A percentile compares a stretch with the other conserved stretches of the same genome.
Evolutionary conservation across 2,888 invertebrate species (phyloP).

Genomic region (Watsonalla binaria): DNA sequence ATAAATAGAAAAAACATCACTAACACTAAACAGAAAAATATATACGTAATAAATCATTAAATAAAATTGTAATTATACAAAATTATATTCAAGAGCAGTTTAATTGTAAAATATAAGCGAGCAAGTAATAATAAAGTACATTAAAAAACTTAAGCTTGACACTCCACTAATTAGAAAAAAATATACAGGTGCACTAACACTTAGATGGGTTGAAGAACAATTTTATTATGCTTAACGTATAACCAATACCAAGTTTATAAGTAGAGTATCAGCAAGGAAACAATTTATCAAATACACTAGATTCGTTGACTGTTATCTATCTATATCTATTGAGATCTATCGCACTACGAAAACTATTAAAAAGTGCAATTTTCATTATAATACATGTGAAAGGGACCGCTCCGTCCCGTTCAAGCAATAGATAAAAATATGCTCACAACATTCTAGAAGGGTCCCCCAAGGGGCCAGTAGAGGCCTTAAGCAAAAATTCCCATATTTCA

Average conservation of each 20-base stretch:
- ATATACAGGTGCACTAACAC: too few relatives aligned
- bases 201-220: too few relatives aligned
- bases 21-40: slow-evolving; percentile 11
- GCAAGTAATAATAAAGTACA: neutral
- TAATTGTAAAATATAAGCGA: neutral
- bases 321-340: neutral
- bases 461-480: too few relatives aligned
- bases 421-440: too few relatives aligned
- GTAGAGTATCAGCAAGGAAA: neutral
- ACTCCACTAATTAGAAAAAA: neutral
- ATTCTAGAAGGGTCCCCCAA: too few relatives aligned
- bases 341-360: too few relatives aligned
- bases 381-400: too few relatives aligned
- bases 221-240: too few relatives aligned
- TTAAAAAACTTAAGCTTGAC: neutral
- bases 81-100: neutral
- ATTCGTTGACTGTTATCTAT: neutral
- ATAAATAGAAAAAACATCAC: slow-evolving; percentile 7
- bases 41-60: too few relatives aligned
- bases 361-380: too few relatives aligned
- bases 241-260: neutral
- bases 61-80: neutral
- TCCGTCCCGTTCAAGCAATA: too few relatives aligned
- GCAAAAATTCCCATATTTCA: too few relatives aligned
- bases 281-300: neutral